Evolutionary conservation across 2,797 vertebrate genomes (phyloP), one percentile per base, ranked within the genome.

Genomic region (Poeciliopsis paucimaculata): DNA sequence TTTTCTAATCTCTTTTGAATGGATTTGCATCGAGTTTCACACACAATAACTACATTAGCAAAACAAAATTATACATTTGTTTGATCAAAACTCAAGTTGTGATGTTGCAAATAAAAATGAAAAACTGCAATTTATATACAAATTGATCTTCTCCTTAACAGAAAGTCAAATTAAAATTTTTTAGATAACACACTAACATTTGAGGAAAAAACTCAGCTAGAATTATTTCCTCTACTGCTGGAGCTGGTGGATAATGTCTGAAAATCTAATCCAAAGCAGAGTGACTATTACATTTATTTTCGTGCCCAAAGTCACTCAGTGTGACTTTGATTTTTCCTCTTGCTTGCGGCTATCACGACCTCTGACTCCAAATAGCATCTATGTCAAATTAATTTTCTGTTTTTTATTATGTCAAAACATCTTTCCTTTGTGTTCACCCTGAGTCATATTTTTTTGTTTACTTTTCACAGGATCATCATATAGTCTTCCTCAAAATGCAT

Each of bases 281-380:
- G 3, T 47, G 41, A 70, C 46, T 45, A 62, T 46, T 57, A 53
- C 23, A 53, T 75, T 71, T 72, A 43, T 72, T 73, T 73, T 73
- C 0, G 2, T 23, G 18, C 43, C 26, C 31, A 23, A 77, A 75
- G 66, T 53, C 51, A 78, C 49, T 57, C 2, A 5, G 23, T 60
- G n/a, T 45, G 31, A 20, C 34, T 74, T 64, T n/a, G 34, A 26
- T 81, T 75, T 72, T 43, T 31, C 23, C 6, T 53, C 71, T 62
- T 60, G 11, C 45, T 79, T 45, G 60, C 16, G 49, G 53, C 78
- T 43, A 45, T 18, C 47, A 20, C 15, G n/a, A 28, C 28, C 28
- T 45, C n/a, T 0, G 20, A 78, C 47, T 78, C 66, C 20, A 80
- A 64, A 80, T 31, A 77, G 9, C 34, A 75, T 72, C 39, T 71